These are phyloP conservation scores for Ophion ventricosus DNA, from an alignment of 2,888 invertebrate species.

Conservation along the genomic window DNA sequence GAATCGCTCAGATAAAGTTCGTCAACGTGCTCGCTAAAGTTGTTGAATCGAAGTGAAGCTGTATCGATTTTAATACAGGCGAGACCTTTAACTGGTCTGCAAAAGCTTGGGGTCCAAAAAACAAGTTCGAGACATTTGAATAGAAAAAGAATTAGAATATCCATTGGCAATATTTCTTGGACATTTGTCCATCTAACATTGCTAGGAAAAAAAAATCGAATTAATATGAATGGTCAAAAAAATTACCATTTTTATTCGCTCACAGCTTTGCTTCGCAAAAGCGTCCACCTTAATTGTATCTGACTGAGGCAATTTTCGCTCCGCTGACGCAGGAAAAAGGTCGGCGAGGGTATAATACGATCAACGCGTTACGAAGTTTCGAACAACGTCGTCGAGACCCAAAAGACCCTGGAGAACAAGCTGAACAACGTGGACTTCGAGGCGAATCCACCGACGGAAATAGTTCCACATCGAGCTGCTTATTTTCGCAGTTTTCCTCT, in stretches of 20 bases:
- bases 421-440: constrained; percentile 91
- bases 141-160: neutral
- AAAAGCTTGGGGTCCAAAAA: no score
- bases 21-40: constrained; percentile 63
- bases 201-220: neutral
- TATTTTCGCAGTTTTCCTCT: constrained; percentile 93
- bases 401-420: constrained; percentile 87
- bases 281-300: neutral
- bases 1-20: constrained; percentile 91
- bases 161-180: neutral
- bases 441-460: constrained; percentile 91
- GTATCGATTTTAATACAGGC: no score
- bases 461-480: constrained; percentile 89
- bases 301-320: neutral
- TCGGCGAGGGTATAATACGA: constrained; percentile 89
- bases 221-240: neutral
- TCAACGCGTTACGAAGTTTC: constrained; percentile 91
- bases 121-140: no score
- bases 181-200: neutral
- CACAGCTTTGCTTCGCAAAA: neutral
- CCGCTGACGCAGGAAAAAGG: constrained; percentile 84
- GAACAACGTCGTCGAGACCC: constrained; percentile 87
- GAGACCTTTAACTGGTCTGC: neutral
- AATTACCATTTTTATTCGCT: neutral
- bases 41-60: no score